phyloP scores from a whole-genome alignment of 1,140 invertebrate species.

The Drosophila malerkotliana region DNA sequence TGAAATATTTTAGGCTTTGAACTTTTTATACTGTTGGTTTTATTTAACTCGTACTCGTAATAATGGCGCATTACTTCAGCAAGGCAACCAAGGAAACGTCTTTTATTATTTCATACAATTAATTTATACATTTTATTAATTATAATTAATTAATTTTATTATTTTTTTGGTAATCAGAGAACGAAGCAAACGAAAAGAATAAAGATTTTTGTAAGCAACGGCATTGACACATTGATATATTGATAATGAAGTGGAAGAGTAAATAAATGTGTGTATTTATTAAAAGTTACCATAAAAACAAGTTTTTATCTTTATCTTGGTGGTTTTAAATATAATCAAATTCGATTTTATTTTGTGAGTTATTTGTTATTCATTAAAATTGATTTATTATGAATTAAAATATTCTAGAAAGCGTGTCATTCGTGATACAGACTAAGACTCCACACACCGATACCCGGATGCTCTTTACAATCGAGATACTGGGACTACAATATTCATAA shows the following conservation, averaged over 20 bases:
- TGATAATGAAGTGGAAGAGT: conserved; percentile 73
- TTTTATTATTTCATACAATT: conserved; percentile 50
- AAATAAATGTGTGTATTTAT: conserved; percentile 81
- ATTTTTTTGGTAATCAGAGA: conserved; percentile 16
- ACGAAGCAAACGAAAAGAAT: conserved; percentile 23
- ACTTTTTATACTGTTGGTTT: conserved; percentile 71
- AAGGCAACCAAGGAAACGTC: conserved; percentile 59
- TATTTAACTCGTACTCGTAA: conserved; percentile 55
- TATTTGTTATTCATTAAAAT: not conserved
- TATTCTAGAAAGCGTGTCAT: conserved; percentile 25
- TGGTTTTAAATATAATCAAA: not conserved
- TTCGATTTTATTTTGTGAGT: not conserved
- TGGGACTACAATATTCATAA: conserved; percentile 23
- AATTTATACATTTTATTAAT: conserved; percentile 61
- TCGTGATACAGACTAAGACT: conserved; percentile 1
- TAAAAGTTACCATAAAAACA: conserved; percentile 65
- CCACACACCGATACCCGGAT: not conserved
- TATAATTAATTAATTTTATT: conserved; percentile 37
- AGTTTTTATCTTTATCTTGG: not conserved
- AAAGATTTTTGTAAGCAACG: conserved; percentile 67
- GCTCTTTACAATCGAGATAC: conserved; percentile 15
- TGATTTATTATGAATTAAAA: conserved; percentile 7
- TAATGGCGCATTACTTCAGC: conserved; percentile 59
- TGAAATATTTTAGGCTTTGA: conserved; percentile 48
- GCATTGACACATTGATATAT: conserved; percentile 64